Evolutionary conservation across 2,888 invertebrate genomes (phyloP).

Genomic region (Endomychus coccineus): DNA sequence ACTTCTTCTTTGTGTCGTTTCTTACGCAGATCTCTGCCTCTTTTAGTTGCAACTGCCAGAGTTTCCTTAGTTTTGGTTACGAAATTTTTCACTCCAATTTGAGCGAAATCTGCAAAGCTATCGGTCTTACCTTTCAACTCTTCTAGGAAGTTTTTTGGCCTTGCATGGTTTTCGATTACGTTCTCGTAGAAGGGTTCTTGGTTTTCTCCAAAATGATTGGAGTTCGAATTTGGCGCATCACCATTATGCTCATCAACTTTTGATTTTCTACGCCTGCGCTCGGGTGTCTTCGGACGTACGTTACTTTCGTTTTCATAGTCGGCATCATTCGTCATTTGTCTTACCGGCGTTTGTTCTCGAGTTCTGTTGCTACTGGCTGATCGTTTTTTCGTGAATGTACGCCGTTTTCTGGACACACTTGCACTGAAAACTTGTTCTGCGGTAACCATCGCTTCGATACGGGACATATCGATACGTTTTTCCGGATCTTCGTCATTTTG

Average conservation of each 20-base stretch:
- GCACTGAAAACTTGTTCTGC: conserved; percentile 48
- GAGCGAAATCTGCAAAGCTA: conserved; percentile 30
- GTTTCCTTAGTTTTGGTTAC: conserved; percentile 38
- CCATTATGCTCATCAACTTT: conserved; percentile 7
- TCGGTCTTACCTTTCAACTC: conserved; percentile 15
- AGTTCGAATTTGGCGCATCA: not conserved
- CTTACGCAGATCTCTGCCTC: conserved; percentile 29
- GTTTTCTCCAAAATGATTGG: conserved; percentile 28
- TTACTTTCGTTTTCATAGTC: conserved; percentile 2
- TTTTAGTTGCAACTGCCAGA: conserved; percentile 27
- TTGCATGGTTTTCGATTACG: no score
- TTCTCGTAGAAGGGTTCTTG: not conserved
- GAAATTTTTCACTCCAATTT: conserved; percentile 33
- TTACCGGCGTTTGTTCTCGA: conserved; percentile 58
- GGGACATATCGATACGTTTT: conserved; percentile 23
- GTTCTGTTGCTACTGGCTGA: conserved; percentile 46
- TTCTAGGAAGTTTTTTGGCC: conserved; percentile 11
- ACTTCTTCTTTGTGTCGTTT: conserved; percentile 33
- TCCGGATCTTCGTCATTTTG: conserved; percentile 22
- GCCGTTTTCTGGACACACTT: conserved; percentile 52
- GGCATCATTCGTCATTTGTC: conserved; percentile 22
- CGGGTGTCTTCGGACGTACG: conserved; percentile 34
- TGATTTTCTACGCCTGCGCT: conserved; percentile 29
- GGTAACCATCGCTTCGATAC: conserved; percentile 37
- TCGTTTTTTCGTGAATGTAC: conserved; percentile 54